Evolutionary conservation across 2,113 vertebrate genomes (phyloP), one percentile per base, ranked within the genome.

Genomic region (Hippocampus barbouri): DNA sequence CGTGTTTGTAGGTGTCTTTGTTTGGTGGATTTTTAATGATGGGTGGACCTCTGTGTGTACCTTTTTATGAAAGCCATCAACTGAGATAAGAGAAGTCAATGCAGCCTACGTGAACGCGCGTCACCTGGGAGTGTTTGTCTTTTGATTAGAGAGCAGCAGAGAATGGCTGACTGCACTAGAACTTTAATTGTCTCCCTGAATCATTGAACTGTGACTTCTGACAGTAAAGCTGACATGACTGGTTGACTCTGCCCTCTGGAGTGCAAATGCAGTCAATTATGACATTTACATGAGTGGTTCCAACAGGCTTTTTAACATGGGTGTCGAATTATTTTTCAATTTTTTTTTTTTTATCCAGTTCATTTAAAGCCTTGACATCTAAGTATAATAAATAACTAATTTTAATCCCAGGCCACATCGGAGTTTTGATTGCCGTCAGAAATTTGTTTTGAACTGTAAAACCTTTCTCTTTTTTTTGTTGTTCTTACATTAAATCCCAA

Each of bases 151-250:
- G 80, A 15, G 67, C 76, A 57, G 78, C 16, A 25, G 69, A 72
- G 76, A 79, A 82, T 3, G 84, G 80, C 81, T 86, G 86, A 82
- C 76, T 84, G 83, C 81, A 80, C 86, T 76, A 72, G 66, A 83
- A 75, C 80, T 73, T 76, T 89, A 88, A 89, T 87, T 88, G 85
- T 85, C 81, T 87, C 64, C 66, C 79, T 79, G 79, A 88, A 76
- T 84, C 86, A 79, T 73, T 76, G 76, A 76, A 63, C 79, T 64
- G 74, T 84, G 82, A 87, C 85, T 76, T 70, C 69, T 84, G 83
- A 84, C 79, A 64, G 85, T 70, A 74, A 75, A 70, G 83, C 83
- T 78, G 85, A 80, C 79, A 74, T 77, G 79, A 83, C 63, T 41
- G 73, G 85, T 71, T 82, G 70, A 83, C 78, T 87, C 70, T 15